phyloP scores from a whole-genome alignment of 1,140 invertebrate species.

The Diabrotica undecimpunctata region DNA sequence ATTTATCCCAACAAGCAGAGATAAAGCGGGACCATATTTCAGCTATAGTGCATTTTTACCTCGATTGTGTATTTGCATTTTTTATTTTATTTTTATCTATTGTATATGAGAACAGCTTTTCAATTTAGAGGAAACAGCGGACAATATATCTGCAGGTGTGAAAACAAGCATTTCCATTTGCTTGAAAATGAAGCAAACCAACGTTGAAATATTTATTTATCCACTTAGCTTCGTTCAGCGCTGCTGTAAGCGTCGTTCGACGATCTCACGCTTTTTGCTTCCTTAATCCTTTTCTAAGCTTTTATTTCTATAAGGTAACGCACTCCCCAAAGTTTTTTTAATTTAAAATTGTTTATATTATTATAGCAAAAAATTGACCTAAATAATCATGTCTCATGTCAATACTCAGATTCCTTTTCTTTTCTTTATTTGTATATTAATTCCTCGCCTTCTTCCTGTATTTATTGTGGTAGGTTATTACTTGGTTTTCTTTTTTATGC shows the following conservation, averaged over 20 bases:
- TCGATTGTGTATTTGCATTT: constrained; percentile 7
- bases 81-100: constrained; percentile 16
- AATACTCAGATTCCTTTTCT: too few relatives aligned
- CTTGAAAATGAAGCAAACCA: constrained; percentile 31
- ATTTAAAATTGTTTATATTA: too few relatives aligned
- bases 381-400: too few relatives aligned
- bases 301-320: too few relatives aligned
- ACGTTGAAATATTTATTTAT: constrained; percentile 36
- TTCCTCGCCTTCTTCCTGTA: too few relatives aligned
- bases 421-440: too few relatives aligned
- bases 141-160: constrained; percentile 31
- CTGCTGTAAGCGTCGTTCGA: constrained; percentile 7
- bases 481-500: too few relatives aligned
- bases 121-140: constrained; percentile 25
- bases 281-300: too few relatives aligned
- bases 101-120: constrained; percentile 23
- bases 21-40: constrained; percentile 7
- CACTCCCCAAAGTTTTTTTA: too few relatives aligned
- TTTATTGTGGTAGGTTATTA: too few relatives aligned
- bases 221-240: constrained; percentile 30
- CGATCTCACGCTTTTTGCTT: neutral
- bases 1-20: constrained; percentile 4
- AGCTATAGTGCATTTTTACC: constrained; percentile 12
- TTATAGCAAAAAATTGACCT: too few relatives aligned
- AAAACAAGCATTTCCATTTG: constrained; percentile 33